A percentile compares a stretch with the other conserved stretches of the same genome.
These are phyloP conservation scores for Antrozous pallidus DNA, from an alignment of 2,797 vertebrate genomes.

Conservation along the genomic window DNA sequence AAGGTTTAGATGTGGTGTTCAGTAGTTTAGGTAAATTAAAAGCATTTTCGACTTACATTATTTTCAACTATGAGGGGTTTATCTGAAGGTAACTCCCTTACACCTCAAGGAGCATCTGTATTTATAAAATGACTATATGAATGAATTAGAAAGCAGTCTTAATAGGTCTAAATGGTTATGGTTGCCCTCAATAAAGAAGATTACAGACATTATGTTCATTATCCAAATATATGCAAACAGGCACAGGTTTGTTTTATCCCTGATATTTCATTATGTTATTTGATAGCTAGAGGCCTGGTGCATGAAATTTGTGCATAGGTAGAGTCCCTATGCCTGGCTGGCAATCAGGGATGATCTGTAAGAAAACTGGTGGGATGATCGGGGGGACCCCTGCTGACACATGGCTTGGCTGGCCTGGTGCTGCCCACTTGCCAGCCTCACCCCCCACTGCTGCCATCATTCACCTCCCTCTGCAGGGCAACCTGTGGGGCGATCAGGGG, in stretches of 20 bases:
- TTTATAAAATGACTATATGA: not conserved
- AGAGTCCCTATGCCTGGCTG: too few species aligned
- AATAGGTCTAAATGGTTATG: not conserved
- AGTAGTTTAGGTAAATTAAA: not conserved
- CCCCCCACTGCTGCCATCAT: too few species aligned
- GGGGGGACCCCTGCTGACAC: too few species aligned
- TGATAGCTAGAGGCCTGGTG: not conserved
- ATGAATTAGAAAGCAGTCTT: slow-evolving; percentile 7
- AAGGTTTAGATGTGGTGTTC: not conserved
- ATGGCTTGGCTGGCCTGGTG: too few species aligned
- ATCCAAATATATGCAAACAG: not conserved
- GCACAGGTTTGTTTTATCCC: not conserved
- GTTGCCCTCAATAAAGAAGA: not conserved
- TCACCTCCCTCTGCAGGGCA: too few species aligned
- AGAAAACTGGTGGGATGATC: too few species aligned
- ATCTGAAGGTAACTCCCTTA: not conserved
- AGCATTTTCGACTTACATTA: not conserved
- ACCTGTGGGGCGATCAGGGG: too few species aligned
- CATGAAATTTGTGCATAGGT: too few species aligned
- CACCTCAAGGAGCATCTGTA: not conserved
- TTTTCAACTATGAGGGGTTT: not conserved
- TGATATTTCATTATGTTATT: not conserved
- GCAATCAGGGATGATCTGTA: too few species aligned
- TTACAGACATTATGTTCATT: not conserved
- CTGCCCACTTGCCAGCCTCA: too few species aligned